A percentile compares a stretch with the other conserved stretches of the same genome.
Evolutionary conservation across 1,140 invertebrate species (phyloP).

Genomic region (Hycleus phaleratus): DNA sequence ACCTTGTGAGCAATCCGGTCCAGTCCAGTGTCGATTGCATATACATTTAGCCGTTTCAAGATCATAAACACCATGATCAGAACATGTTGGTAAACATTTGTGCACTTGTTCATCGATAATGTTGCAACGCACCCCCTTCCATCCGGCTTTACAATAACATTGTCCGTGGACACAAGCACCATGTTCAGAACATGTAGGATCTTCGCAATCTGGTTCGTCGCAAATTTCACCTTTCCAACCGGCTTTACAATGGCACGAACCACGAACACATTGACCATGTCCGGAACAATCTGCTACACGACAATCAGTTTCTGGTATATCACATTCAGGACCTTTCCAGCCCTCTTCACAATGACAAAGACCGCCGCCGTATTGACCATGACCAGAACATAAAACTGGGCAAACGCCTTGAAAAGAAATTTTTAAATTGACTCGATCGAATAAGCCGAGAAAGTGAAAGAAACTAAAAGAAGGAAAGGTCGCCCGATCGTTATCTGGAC

Average conservation of each 20-base stretch:
- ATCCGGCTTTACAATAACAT: slow-evolving; percentile 91
- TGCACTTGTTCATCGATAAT: slow-evolving; percentile 82
- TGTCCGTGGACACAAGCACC: slow-evolving; percentile 88
- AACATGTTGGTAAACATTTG: slow-evolving; percentile 82
- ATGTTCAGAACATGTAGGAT: slow-evolving; percentile 82
- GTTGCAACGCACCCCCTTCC: slow-evolving; percentile 86
- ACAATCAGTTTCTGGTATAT: slow-evolving; percentile 83
- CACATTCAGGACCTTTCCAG: slow-evolving; percentile 95
- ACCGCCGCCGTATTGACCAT: slow-evolving; percentile 92
- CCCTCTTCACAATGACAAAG: slow-evolving; percentile 93
- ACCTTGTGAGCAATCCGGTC: slow-evolving; percentile 85
- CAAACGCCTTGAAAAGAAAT: slow-evolving; percentile 63
- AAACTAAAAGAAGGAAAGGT: too few species aligned
- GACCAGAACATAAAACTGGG: slow-evolving; percentile 91
- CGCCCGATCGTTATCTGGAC: too few species aligned
- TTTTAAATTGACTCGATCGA: too few species aligned
- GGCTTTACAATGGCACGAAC: slow-evolving; percentile 79
- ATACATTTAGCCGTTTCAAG: slow-evolving; percentile 77
- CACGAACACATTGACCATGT: slow-evolving; percentile 81
- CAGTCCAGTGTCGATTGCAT: slow-evolving; percentile 84
- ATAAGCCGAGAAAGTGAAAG: too few species aligned
- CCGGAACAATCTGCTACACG: slow-evolving; percentile 88
- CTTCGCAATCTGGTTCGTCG: slow-evolving; percentile 41
- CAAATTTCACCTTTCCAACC: slow-evolving; percentile 74
- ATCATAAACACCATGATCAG: slow-evolving; percentile 83